These are phyloP conservation scores for Campoletis sonorensis DNA, from an alignment of 1,140 invertebrate genomes.

Conservation along the genomic window DNA sequence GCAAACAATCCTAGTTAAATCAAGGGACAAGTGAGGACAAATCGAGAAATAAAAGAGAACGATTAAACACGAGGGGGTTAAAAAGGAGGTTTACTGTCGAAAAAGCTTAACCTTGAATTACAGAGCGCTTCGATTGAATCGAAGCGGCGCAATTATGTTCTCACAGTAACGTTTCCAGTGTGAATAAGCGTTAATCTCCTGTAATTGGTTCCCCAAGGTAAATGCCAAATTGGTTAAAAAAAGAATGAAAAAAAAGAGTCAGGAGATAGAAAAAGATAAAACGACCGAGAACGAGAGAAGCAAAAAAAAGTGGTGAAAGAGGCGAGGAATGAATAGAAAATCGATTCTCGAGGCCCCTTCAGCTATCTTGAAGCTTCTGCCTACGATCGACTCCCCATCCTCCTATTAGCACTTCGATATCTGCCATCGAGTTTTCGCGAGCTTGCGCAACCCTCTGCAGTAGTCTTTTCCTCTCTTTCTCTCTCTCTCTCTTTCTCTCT, in stretches of 20 bases:
- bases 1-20: neutral
- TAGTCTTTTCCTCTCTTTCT: conserved; percentile 14
- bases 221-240: conserved; percentile 47
- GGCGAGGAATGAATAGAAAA: conserved; percentile 55
- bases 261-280: conserved; percentile 40
- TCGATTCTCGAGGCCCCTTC: conserved; percentile 52
- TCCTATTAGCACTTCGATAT: conserved; percentile 48
- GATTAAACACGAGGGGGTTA: conserved; percentile 8
- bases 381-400: conserved; percentile 14
- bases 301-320: conserved; percentile 35
- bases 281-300: conserved; percentile 12
- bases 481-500: neutral
- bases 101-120: conserved; percentile 52
- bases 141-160: conserved; percentile 48
- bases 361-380: conserved; percentile 32
- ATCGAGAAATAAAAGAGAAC: neutral
- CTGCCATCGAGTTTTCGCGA: conserved; percentile 46
- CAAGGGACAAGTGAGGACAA: neutral
- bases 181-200: conserved; percentile 65
- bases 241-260: conserved; percentile 36
- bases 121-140: conserved; percentile 52
- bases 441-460: conserved; percentile 33
- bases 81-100: conserved; percentile 26
- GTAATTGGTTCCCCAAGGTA: conserved; percentile 56
- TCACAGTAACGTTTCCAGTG: conserved; percentile 49